Base-by-base conservation (phyloP, 2,797 vertebrate genomes). In the Brotula barbata region DNA sequence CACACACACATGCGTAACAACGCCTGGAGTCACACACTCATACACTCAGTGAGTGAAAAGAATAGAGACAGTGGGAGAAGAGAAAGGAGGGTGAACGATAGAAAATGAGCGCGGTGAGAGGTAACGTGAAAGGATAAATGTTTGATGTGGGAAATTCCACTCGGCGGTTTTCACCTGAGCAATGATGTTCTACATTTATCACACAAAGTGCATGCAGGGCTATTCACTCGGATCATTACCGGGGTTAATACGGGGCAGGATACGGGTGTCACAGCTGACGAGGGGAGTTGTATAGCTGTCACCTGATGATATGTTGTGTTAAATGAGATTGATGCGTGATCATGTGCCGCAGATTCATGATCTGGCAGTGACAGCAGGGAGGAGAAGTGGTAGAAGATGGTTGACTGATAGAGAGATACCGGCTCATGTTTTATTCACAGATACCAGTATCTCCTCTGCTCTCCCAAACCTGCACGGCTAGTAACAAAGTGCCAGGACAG, bases 341-440 rank as follows among this genome's bases (percentile, higher is more conserved):
- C 80, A 75, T 63, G 80, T 69, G 70, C 61, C 1, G 59, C 53
- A 8, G 75, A 86, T 88, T 85, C 78, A 75, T 78, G 80, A 85
- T 80, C 73, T 5, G 33, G 77, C 61, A 8, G 22, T 76, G 77
- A 86, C 84, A 78, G 71, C 41, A 50, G 71, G 76, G 80, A 81
- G 77, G 77, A 72, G 81, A 75, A 71, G 79, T 80, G 43, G 67
- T 56, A 68, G 77, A 82, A 83, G 85, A 85, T 80, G 71, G 73
- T 72, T 87, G 86, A 87, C 80, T 86, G 88, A 89, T 88, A 80
- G 82, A 87, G 86, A 83, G 85, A 85, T 81, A 83, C 73, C 79
- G 82, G 66, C 81, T 89, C 87, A 89, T 89, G 87, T 90, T 90
- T 90, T 89, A 90, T 90, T 90, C 87, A 89, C 83, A 69, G 83